A percentile compares a stretch with the other conserved stretches of the same genome.
Evolutionary conservation across 2,888 invertebrate genomes (phyloP).

Genomic region (Athrips mouffetella): DNA sequence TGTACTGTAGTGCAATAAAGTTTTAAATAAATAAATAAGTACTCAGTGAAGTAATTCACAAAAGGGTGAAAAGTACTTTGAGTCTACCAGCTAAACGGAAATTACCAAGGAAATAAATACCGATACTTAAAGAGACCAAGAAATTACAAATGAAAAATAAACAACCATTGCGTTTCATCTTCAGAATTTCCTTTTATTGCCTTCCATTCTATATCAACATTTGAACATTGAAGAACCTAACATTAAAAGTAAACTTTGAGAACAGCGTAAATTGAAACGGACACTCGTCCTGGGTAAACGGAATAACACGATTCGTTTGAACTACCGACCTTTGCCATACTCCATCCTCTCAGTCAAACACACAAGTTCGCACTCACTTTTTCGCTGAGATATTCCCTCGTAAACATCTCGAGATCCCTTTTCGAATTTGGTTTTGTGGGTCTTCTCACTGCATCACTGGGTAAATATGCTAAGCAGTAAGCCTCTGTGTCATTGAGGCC

Average conservation of each 20-base stretch:
- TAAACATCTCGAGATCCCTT: conserved; percentile 3
- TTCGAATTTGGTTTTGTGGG: neutral
- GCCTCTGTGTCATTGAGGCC: no score
- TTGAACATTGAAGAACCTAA: neutral
- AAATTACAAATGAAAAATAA: no score
- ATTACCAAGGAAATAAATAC: no score
- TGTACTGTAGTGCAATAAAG: no score
- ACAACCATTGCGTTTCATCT: no score
- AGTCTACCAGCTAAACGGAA: no score
- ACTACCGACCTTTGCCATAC: conserved; percentile 23
- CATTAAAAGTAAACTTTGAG: conserved; percentile 9
- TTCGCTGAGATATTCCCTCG: conserved; percentile 5
- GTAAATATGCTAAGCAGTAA: neutral
- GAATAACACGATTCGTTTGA: conserved; percentile 37
- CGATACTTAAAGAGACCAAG: no score
- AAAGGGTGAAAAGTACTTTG: no score
- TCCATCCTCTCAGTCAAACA: conserved; percentile 10
- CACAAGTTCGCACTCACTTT: conserved; percentile 7
- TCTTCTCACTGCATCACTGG: conserved; percentile 1
- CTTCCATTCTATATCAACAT: no score
- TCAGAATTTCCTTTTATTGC: no score
- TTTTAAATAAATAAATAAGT: no score
- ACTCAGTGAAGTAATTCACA: no score
- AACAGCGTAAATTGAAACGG: conserved; percentile 27
- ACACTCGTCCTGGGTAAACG: conserved; percentile 27